phyloP scores from a whole-genome alignment of 2,888 invertebrate genomes.

The Noctua janthe region DNA sequence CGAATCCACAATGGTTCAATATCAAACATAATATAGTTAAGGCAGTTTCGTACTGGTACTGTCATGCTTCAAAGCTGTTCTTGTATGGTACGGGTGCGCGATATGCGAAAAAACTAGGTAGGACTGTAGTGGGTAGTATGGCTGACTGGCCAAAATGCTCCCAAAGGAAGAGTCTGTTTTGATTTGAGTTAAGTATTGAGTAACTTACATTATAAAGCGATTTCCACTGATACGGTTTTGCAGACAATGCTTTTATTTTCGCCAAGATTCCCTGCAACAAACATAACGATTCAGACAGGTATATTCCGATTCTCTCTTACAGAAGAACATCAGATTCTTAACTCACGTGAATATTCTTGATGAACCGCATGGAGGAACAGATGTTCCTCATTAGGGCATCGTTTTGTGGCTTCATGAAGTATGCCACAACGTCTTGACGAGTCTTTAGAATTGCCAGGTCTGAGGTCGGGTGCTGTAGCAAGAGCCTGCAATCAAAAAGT shows the following conservation, averaged over 20 bases:
- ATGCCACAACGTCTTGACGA: slow-evolving; percentile 93
- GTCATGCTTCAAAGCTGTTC: not conserved
- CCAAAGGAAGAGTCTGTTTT: not conserved
- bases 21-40: not conserved
- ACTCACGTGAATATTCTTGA: slow-evolving; percentile 92
- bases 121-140: not conserved
- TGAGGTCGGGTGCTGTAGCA: slow-evolving; percentile 93
- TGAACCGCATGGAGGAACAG: slow-evolving; percentile 90
- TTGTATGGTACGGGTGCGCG: not conserved
- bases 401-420: slow-evolving; percentile 91
- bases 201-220: slow-evolving; percentile 92
- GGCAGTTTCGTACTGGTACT: not conserved
- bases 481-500: slow-evolving; percentile 85
- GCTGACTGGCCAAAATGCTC: not conserved
- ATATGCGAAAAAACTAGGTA: not conserved
- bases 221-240: slow-evolving; percentile 92
- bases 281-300: not conserved
- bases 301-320: not conserved
- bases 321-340: not conserved
- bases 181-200: not conserved
- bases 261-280: slow-evolving; percentile 90
- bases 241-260: slow-evolving; percentile 92
- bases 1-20: not conserved
- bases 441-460: slow-evolving; percentile 90
- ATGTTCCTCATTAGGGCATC: slow-evolving; percentile 91